Base-by-base conservation (phyloP, 2,797 vertebrate genomes). In the Balearica regulorum region DNA sequence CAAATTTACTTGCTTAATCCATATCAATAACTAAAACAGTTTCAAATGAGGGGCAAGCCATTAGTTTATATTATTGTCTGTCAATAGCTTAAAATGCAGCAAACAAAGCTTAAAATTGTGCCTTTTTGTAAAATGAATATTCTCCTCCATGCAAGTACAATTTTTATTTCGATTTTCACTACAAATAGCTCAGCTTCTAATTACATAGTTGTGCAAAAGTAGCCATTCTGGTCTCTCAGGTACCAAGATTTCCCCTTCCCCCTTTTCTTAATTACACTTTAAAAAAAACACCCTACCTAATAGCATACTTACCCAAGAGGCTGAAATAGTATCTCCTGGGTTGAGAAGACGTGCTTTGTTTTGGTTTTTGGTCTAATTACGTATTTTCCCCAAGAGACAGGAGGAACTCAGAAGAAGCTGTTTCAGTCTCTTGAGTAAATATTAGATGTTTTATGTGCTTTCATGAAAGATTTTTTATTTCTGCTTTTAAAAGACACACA, bases 301-400 rank as follows among this genome's bases (percentile, higher is more conserved):
- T 76, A 94, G 89, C 89, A 61, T 79, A 82, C 94, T 93, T 93
- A 93, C 97, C 93, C 83, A 8, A 94, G 97, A 97, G 97, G 96
- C 87, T 96, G 97, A 95, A 96, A 95, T 26, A 94, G 89, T 92
- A 89, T 94, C 97, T 97, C 97, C 93, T 71, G 96, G 94, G 97
- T 81, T 95, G 80, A 90, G 83, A 54, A 89, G 48, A 94, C 6
- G 49, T 90, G 97, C 95, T 97, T 94, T 97, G 95, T 95, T 97
- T 98, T 97, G 97, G 93, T 95, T 98, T 98, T 97, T 86, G 96
- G 97, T 97, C 97, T 98, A 97, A 98, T 98, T 97, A 89, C 89
- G 79, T 92, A 87, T 85, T 87, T 96, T 88, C 61, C 94, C 96
- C 90, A 81, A 83, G 97, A 95, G 97, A 77, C 46, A 86, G 83